phyloP scores from a whole-genome alignment of 2,888 invertebrate genomes.

The Linyphia triangularis region DNA sequence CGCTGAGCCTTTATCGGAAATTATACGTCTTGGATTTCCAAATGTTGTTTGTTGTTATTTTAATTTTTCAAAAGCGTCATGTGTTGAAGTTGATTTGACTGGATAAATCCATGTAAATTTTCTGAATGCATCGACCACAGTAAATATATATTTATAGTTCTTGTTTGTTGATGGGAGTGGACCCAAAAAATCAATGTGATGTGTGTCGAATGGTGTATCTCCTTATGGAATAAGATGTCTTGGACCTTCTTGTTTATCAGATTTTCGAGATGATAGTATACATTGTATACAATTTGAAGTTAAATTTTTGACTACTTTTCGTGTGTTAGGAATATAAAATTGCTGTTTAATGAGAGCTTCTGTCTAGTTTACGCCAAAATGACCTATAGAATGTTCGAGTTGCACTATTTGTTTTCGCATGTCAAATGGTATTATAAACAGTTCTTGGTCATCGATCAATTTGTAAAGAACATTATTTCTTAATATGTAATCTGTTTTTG shows the following conservation, averaged over 20 bases:
- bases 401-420: constrained; percentile 22
- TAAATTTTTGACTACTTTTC: not conserved
- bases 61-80: constrained; percentile 20
- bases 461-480: constrained; percentile 18
- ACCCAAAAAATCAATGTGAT: constrained; percentile 32
- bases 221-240: constrained; percentile 11
- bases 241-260: constrained; percentile 18
- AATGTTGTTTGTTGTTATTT: constrained; percentile 8
- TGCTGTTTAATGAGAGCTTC: not conserved
- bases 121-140: constrained; percentile 11
- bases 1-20: not conserved
- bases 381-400: not conserved
- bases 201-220: not conserved
- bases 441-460: not conserved
- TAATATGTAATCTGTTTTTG: not conserved
- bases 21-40: constrained; percentile 16
- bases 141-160: constrained; percentile 17
- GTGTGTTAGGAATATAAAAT: constrained; percentile 5
- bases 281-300: constrained; percentile 19
- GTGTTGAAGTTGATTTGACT: constrained; percentile 8
- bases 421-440: not conserved
- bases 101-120: constrained; percentile 46
- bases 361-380: constrained; percentile 1
- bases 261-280: constrained; percentile 8
- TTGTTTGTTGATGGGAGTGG: constrained; percentile 22